These are phyloP conservation scores for Drosophila sechellia DNA, from an alignment of 1,140 invertebrate genomes.

Conservation along the genomic window DNA sequence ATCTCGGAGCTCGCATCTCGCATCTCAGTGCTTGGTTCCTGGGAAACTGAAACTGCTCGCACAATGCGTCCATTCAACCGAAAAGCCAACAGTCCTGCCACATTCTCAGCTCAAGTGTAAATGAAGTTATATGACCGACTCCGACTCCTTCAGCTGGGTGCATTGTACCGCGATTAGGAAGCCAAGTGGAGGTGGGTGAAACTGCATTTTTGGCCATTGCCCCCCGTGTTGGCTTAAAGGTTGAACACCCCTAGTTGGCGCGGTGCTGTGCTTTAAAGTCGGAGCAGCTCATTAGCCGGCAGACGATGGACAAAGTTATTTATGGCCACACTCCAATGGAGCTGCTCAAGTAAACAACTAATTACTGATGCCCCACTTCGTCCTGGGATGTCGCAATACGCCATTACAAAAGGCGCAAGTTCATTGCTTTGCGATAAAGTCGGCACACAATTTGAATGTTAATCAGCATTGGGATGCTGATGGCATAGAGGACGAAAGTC, in stretches of 20 bases:
- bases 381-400: slow-evolving; percentile 34
- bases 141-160: slow-evolving; percentile 9
- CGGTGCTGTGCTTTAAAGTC: slow-evolving; percentile 19
- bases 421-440: slow-evolving; percentile 82
- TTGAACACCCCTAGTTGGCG: not conserved
- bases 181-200: slow-evolving; percentile 9
- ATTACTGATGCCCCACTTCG: slow-evolving; percentile 50
- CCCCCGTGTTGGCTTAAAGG: slow-evolving; percentile 46
- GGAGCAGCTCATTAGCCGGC: slow-evolving; percentile 62
- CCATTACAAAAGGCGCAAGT: slow-evolving; percentile 77
- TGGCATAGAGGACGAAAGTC: not conserved
- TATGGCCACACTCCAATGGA: slow-evolving; percentile 53
- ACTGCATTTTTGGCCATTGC: slow-evolving; percentile 68
- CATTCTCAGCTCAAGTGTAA: slow-evolving; percentile 57
- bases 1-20: not conserved
- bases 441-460: slow-evolving; percentile 82
- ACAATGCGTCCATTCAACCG: slow-evolving; percentile 77
- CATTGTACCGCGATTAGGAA: slow-evolving; percentile 39
- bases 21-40: not conserved
- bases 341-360: slow-evolving; percentile 74
- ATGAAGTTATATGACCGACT: slow-evolving; percentile 57
- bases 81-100: slow-evolving; percentile 61
- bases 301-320: slow-evolving; percentile 63
- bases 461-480: slow-evolving; percentile 49
- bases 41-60: slow-evolving; percentile 7